Percentiles rank a stretch among this genome's conserved stretches.
These are phyloP conservation scores for Cryptus armator DNA, from an alignment of 2,888 invertebrate species.

Conservation along the genomic window DNA sequence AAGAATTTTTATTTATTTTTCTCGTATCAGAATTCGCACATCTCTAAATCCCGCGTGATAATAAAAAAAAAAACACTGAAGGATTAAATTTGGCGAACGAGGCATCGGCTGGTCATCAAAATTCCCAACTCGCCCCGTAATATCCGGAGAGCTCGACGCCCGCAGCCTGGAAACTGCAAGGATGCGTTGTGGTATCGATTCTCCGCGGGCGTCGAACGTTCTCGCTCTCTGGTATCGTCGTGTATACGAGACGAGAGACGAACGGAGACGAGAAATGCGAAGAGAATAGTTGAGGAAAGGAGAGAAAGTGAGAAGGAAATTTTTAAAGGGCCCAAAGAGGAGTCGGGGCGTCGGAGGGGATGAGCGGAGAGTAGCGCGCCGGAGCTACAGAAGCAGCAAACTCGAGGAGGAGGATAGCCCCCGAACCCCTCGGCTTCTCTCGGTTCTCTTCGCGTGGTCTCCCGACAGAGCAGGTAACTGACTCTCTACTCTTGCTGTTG, in stretches of 20 bases:
- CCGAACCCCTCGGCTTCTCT: conserved; percentile 14
- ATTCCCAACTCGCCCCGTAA: conserved; percentile 24
- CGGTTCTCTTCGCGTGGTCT: conserved; percentile 31
- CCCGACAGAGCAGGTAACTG: conserved; percentile 71
- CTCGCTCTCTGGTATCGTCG: no score
- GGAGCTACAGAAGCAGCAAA: conserved; percentile 11
- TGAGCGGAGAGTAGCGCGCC: background rate
- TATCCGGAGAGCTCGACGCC: conserved; percentile 60
- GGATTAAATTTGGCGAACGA: background rate
- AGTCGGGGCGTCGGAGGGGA: background rate
- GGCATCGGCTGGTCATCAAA: conserved; percentile 19
- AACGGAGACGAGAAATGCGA: no score
- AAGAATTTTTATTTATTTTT: no score
- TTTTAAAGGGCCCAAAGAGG: conserved; percentile 59
- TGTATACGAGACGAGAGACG: no score
- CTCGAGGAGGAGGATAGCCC: background rate
- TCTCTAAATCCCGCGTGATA: no score
- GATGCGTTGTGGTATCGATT: conserved; percentile 43
- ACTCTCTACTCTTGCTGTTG: conserved; percentile 69
- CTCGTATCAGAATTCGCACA: no score
- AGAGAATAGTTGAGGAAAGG: no score
- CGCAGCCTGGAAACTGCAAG: conserved; percentile 42
- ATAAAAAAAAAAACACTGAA: no score
- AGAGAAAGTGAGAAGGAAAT: background rate
- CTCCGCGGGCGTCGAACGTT: background rate